Evolutionary conservation across 2,113 vertebrate species (phyloP), one percentile per base, ranked within the genome.

Genomic region (Anguilla rostrata): DNA sequence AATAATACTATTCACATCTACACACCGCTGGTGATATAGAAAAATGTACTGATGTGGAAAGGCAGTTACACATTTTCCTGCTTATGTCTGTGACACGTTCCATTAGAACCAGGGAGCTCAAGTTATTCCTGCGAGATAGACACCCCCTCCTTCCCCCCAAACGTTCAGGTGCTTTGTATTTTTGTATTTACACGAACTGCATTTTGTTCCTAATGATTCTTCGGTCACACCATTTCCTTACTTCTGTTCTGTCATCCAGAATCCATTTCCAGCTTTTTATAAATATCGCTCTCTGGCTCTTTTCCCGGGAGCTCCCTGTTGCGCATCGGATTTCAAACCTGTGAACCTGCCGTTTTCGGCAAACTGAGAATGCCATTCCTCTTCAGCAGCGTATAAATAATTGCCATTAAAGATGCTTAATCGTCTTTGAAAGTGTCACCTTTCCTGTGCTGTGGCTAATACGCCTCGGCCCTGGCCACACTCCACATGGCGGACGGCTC

Each of bases 361-460:
- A 34, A 71, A 86, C 40, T 87, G 63, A 88, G 88, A 57, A 87
- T 87, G 81, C 78, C 89, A 78, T 90, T 86, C 87, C 78, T 87
- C 86, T 81, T 88, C 63, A 89, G 84, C 26, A 71, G 26, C 75
- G 79, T 86, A 88, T 88, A 89, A 89, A 90, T 87, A 87, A 83
- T 63, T 90, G 82, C 53, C 86, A 93, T 91, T 90, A 92, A 93
- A 88, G 90, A 88, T 60, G 26, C 88, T 86, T 83, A 86, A 90
- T 88, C 63, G 84, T 87, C 63, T 84, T 89, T 43, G 22, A 26
- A 78, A 60, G 29, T 90, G 88, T 92, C 85, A 87, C 75, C 84
- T 91, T 84, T 89, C 83, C 81, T 82, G 43, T 1, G 26, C 43
- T 82, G 43, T 11, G 18, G 39, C 18, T 53, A 18, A 43, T 53